A percentile compares a stretch with the other conserved stretches of the same genome.
Conservation (phyloP, 2,888 invertebrate genomes). For the Serrognathus titanus region DNA sequence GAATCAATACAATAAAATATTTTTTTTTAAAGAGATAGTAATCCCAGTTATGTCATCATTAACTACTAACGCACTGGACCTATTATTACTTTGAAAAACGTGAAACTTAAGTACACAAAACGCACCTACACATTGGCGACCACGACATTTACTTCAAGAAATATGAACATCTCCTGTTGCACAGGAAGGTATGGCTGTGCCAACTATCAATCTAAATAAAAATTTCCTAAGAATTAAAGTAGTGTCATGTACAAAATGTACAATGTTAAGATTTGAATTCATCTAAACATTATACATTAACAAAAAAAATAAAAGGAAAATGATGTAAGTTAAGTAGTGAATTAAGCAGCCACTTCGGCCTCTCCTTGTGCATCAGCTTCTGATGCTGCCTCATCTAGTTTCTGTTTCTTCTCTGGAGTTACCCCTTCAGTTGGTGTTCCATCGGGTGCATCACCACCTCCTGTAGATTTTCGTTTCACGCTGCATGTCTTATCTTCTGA, state of each 20-base stretch:
- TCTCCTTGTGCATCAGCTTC: constrained; percentile 56
- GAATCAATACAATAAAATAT: not conserved
- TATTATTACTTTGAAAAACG: too few relatives aligned
- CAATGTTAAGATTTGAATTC: constrained; percentile 30
- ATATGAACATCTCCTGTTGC: constrained; percentile 15
- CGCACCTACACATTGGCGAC: too few relatives aligned
- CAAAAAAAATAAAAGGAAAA: constrained; percentile 20
- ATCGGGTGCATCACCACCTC: constrained; percentile 52
- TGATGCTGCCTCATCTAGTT: constrained; percentile 61
- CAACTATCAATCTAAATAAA: constrained; percentile 39
- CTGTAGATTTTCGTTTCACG: constrained; percentile 69
- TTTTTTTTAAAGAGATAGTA: constrained; percentile 10
- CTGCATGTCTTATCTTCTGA: constrained; percentile 49
- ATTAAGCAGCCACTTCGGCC: constrained; percentile 55
- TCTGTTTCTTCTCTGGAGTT: constrained; percentile 71
- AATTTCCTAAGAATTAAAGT: constrained; percentile 36
- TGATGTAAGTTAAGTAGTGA: constrained; percentile 22
- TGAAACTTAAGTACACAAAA: too few relatives aligned
- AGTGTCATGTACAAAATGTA: constrained; percentile 30
- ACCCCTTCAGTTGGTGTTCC: constrained; percentile 53
- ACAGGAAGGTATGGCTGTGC: constrained; percentile 26
- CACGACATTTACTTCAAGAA: not conserved
- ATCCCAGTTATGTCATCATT: constrained; percentile 13
- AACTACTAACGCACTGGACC: not conserved
- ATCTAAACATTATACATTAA: constrained; percentile 36